Conservation (phyloP, 2,888 invertebrate genomes). For the Sarcophaga rosellei region DNA sequence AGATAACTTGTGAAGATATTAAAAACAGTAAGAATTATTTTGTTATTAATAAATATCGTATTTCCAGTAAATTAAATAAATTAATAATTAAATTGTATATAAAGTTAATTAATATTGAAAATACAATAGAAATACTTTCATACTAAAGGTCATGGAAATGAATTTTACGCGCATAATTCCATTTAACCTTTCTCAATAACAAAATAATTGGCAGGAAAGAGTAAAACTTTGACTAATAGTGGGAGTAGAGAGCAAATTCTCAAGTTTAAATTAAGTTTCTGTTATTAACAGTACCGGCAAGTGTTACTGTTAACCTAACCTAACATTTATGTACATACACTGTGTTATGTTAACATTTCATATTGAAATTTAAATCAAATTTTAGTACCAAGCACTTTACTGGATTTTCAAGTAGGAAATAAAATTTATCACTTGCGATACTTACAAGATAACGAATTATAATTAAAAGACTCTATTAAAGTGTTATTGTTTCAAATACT, state of each 20-base stretch:
- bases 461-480: not conserved
- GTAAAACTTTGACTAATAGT: not conserved
- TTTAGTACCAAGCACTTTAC: not conserved
- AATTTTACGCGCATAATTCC: too few relatives aligned
- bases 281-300: not conserved
- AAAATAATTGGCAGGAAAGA: slow-evolving; percentile 6
- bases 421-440: not conserved
- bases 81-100: not conserved
- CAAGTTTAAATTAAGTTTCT: not conserved
- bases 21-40: not conserved
- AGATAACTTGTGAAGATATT: not conserved
- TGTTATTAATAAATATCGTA: not conserved
- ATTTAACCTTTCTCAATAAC: slow-evolving; percentile 22
- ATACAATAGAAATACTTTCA: too few relatives aligned
- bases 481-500: not conserved
- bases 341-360: not conserved
- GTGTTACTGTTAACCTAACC: not conserved
- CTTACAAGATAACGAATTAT: not conserved
- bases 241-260: not conserved
- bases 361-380: not conserved
- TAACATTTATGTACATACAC: not conserved
- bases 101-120: too few relatives aligned
- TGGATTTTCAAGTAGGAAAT: not conserved
- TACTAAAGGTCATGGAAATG: too few relatives aligned
- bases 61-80: not conserved